Base-by-base conservation (phyloP, 2,113 vertebrate genomes). In the Zonotrichia leucophrys region DNA sequence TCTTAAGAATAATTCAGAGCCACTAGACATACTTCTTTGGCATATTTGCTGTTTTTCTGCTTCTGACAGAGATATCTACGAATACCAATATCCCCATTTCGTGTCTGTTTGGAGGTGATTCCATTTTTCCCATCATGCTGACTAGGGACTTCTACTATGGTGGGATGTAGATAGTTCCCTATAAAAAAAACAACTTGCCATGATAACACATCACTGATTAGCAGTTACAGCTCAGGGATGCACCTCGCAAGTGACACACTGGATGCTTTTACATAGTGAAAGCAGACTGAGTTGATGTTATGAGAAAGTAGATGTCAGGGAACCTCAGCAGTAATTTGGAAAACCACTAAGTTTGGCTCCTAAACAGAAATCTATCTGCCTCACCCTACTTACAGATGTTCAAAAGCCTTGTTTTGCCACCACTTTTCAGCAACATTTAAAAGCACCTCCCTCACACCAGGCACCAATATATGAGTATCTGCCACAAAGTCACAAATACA, bases 401-500 rank as follows among this genome's bases (percentile, higher is more conserved):
- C 18, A 91, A 79, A 83, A 89, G 2, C 16, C 70, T 73, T 76
- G 30, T 67, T 67, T 87, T 62, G 27, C 44, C 74, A 53, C 74
- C 46, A 49, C 31, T 47, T 25, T 88, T 39, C 18, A 92, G 47
- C 16, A 87, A 68, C 2, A 4, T 25, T 64, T 72, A 66, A 77
- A 95, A 79, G 16, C 4, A 1, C 27, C 44, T 80, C 27, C n/a
- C 87, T 95, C 30, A 88, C 13, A 8, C 12, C 9, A 13, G 35
- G 17, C 23, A 73, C 24, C 28, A 55, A 12, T 33, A 55, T 24
- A 42, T 21, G 14, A 83, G 44, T 10, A 17, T 16, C 50, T 50
- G 50, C 85, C 78, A 74, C 67, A 56, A 39, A 92, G 47, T 89
- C 64, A 87, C 68, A 96, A 94, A 78, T 53, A 82, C 19, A 22